phyloP scores from a whole-genome alignment of 2,888 invertebrate species.

The Melangyna quadrimaculata region DNA sequence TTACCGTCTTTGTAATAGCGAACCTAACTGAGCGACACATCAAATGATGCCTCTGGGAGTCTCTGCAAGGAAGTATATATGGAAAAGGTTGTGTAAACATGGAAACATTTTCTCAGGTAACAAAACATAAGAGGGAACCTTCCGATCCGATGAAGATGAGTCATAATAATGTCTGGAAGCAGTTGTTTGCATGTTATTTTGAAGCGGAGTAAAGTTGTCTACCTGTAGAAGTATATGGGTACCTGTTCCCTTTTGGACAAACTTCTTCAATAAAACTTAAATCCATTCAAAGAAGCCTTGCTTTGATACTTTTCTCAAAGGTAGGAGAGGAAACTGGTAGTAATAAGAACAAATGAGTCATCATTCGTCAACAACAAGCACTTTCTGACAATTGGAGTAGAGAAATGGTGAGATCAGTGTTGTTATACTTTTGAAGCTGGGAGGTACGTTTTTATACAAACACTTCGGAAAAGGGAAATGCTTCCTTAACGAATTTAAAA shows the following conservation, averaged over 20 bases:
- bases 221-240: background rate
- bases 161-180: conserved; percentile 26
- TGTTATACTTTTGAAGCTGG: background rate
- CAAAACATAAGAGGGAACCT: conserved; percentile 7
- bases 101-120: conserved; percentile 38
- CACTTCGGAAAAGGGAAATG: too few relatives aligned
- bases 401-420: background rate
- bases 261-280: background rate
- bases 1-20: background rate
- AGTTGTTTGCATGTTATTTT: conserved; percentile 24
- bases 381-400: background rate
- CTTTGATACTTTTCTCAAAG: conserved; percentile 23
- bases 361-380: conserved; percentile 12
- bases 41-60: conserved; percentile 3
- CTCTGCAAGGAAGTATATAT: conserved; percentile 42
- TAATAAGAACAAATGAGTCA: conserved; percentile 15
- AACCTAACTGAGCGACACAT: background rate
- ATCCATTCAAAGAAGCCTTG: background rate
- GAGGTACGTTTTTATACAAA: too few relatives aligned
- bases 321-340: background rate
- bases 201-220: background rate
- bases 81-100: conserved; percentile 64
- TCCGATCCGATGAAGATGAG: conserved; percentile 25
- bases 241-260: conserved; percentile 25
- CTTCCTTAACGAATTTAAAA: too few relatives aligned